Evolutionary conservation across 2,888 invertebrate species (phyloP), one percentile per base, ranked within the genome.

Genomic region (Phanerotoma sp.): DNA sequence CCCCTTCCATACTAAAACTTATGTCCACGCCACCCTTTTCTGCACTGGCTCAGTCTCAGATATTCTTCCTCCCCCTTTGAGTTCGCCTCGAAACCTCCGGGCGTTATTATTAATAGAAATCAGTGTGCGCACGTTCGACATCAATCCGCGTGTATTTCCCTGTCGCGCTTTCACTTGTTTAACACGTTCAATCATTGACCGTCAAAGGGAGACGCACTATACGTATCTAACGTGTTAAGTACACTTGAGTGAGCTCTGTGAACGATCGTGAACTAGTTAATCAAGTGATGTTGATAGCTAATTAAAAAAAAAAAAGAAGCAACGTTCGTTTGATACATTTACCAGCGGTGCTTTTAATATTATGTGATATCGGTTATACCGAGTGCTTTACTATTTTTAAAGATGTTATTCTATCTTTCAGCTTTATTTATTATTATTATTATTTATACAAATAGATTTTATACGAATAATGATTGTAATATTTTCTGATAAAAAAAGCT

Each of bases 51-150:
- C 16, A 16, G 25, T 22, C 40, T 45, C 52, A 10, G 38, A 18
- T 38, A 11, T 38, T 38, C 38, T 32, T 45, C 32, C 20, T 51
- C 22, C 18, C 25, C 35, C 40, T 48, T n/a, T 57, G 48, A 10
- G 25, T 40, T 13, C 60, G 61, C 61, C 63, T 63, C 65, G 63
- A 66, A 66, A 66, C 60, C 65, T 62, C 62, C 65, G 62, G 65
- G 66, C 62, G 66, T 66, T n/a, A 71, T 74, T 75, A 75, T 75
- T 75, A 71, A 74, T 75, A 75, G 74, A 74, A 74, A 72, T 73
- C 71, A 72, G 69, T 73, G 68, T 68, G 67, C 70, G 65, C 69
- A 45, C 69, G 71, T 70, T 71, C 68, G 66, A 68, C 66, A 64
- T 70, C 71, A 66, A 21, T 46, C 47, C 41, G 45, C 45, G 30